These are phyloP conservation scores for Oreochromis aureus DNA, from an alignment of 2,113 vertebrate genomes.

Conservation along the genomic window DNA sequence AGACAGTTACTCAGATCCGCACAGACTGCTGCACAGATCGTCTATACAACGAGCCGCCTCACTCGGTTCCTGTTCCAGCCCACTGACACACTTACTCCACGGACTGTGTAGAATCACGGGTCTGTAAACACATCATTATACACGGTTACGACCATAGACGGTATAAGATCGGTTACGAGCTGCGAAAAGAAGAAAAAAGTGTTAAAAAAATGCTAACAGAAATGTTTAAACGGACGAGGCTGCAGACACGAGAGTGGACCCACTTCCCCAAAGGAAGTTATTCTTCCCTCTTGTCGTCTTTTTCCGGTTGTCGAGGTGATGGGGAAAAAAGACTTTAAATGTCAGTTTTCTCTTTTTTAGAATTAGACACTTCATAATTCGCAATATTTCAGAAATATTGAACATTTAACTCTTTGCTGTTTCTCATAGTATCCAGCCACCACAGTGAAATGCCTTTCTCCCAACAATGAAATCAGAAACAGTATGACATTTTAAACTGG, in stretches of 20 bases:
- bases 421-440: not conserved
- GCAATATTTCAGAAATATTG: fast-evolving
- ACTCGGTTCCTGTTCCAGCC: not conserved
- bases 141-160: fast-evolving
- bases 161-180: not conserved
- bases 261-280: not conserved
- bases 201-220: not conserved
- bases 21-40: not conserved
- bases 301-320: not conserved
- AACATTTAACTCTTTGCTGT: fast-evolving
- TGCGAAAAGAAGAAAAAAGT: not conserved
- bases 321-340: not conserved
- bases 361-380: not conserved
- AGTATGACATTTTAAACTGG: not conserved
- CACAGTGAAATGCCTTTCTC: not conserved
- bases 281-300: not conserved
- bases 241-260: fast-evolving
- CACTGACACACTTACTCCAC: not conserved
- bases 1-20: not conserved
- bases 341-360: not conserved
- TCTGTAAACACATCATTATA: not conserved
- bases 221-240: not conserved
- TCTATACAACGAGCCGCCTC: fast-evolving
- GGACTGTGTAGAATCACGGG: not conserved
- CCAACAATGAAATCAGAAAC: not conserved